Conservation (phyloP, 2,888 invertebrate genomes). For the Drosophila cyrtoloma region DNA sequence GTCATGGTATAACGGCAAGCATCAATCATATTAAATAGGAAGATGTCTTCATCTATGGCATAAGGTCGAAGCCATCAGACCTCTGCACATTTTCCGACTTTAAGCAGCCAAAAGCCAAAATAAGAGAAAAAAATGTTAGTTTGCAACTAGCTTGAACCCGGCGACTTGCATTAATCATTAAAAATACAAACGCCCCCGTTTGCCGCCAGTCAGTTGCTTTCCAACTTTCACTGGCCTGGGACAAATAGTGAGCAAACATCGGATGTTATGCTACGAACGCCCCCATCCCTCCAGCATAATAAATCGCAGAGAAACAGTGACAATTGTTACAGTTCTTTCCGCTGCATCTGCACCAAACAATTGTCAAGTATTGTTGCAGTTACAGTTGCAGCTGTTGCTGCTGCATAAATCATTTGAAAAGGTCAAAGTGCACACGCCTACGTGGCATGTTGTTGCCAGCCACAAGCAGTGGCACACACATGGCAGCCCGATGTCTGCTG, state of each 20-base stretch:
- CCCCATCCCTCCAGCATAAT: constrained; percentile 14
- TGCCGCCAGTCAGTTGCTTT: constrained; percentile 19
- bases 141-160: constrained; percentile 29
- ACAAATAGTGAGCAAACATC: constrained; percentile 15
- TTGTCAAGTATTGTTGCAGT: constrained; percentile 61
- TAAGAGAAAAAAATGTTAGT: constrained; percentile 11
- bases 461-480: constrained; percentile 53
- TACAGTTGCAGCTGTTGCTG: constrained; percentile 31
- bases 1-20: background rate
- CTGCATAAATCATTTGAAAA: constrained; percentile 70
- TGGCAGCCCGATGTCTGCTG: constrained; percentile 65
- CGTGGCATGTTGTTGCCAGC: constrained; percentile 43
- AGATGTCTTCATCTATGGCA: constrained; percentile 23
- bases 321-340: constrained; percentile 34
- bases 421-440: constrained; percentile 73
- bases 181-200: constrained; percentile 28
- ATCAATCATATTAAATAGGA: constrained; percentile 40
- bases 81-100: constrained; percentile 15
- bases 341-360: constrained; percentile 24
- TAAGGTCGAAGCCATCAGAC: constrained; percentile 63
- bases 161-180: constrained; percentile 57
- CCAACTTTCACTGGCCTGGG: constrained; percentile 67
- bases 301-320: constrained; percentile 25
- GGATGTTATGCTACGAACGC: constrained; percentile 17
- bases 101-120: background rate